Evolutionary conservation across 2,797 vertebrate genomes (phyloP).

Genomic region (Molossus alvarezi): DNA sequence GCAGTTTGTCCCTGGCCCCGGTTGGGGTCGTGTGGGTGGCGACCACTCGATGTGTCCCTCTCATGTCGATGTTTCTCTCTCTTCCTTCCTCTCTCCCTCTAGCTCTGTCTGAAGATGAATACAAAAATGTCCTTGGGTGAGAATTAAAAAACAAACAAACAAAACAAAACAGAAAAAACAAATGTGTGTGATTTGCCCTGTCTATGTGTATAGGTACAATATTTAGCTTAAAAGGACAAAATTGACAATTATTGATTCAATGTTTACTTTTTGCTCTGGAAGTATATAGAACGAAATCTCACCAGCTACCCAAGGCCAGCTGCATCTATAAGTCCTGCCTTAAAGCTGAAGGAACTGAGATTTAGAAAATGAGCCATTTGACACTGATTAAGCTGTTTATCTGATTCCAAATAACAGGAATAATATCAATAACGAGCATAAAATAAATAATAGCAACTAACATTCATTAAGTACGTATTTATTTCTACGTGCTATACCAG

Average conservation of each 20-base stretch:
- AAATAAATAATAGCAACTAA: neutral
- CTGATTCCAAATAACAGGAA: neutral
- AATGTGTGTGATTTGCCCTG: neutral
- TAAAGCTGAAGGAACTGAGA: neutral
- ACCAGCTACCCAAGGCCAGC: neutral
- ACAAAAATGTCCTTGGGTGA: too few species aligned
- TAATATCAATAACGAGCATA: neutral
- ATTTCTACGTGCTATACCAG: neutral
- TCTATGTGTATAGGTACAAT: neutral
- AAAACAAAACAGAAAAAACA: too few species aligned
- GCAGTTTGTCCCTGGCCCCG: too few species aligned
- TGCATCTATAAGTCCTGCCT: neutral
- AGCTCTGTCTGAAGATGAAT: neutral
- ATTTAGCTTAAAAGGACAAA: neutral
- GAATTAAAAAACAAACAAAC: too few species aligned
- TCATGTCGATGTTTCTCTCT: too few species aligned
- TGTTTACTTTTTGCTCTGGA: neutral
- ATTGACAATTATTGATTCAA: neutral
- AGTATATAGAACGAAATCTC: neutral
- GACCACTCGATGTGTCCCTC: too few species aligned
- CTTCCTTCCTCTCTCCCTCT: too few species aligned
- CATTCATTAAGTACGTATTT: neutral
- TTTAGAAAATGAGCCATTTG: constrained; percentile 42
- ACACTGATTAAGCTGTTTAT: neutral
- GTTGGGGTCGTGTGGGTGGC: too few species aligned